Percentiles rank a stretch among this genome's conserved stretches.
These are phyloP conservation scores for Drosophila neutralis DNA, from an alignment of 2,888 invertebrate species.

Conservation along the genomic window DNA sequence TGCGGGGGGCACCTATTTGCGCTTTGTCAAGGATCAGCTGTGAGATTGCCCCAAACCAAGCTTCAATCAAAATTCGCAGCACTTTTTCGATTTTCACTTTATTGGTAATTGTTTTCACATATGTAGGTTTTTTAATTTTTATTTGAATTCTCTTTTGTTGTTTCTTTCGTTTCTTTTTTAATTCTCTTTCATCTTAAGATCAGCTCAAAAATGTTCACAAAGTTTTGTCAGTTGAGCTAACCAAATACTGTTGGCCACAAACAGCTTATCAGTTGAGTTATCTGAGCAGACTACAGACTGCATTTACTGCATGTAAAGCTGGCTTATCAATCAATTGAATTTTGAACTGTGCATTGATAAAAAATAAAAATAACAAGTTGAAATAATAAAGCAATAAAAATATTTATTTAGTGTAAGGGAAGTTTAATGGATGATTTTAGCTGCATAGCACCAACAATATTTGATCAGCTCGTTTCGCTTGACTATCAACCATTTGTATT, in stretches of 20 bases:
- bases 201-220: constrained; percentile 67
- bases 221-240: constrained; percentile 54
- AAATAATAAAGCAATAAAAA: background rate
- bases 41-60: constrained; percentile 14
- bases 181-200: constrained; percentile 35
- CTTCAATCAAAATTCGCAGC: background rate
- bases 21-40: constrained; percentile 70
- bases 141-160: constrained; percentile 18
- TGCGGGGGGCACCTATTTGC: constrained; percentile 76
- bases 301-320: constrained; percentile 32
- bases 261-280: constrained; percentile 26
- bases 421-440: background rate
- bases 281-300: constrained; percentile 13
- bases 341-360: constrained; percentile 19
- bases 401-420: background rate
- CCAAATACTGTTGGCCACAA: constrained; percentile 46
- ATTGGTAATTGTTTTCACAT: constrained; percentile 71
- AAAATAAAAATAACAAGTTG: constrained; percentile 4
- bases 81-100: constrained; percentile 53
- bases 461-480: constrained; percentile 40
- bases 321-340: constrained; percentile 32
- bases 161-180: constrained; percentile 13
- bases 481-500: constrained; percentile 56
- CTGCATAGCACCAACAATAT: constrained; percentile 46
- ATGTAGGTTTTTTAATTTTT: constrained; percentile 40